phyloP scores from a whole-genome alignment of 2,797 vertebrate genomes.

The Sebastes taczanowskii region DNA sequence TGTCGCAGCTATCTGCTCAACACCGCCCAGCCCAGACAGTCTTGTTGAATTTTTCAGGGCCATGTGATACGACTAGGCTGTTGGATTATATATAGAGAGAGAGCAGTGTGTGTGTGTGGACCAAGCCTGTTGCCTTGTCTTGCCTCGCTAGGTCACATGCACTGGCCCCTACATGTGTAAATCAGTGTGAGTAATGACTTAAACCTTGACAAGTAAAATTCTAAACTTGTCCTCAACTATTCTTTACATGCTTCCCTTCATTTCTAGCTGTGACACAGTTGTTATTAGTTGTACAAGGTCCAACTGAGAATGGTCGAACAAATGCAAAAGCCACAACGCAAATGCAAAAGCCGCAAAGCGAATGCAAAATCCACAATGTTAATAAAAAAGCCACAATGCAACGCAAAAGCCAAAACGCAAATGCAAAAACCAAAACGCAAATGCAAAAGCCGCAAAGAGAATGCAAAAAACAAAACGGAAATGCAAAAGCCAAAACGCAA shows the following conservation, averaged over 20 bases:
- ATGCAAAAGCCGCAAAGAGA: no score
- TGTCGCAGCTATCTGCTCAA: slow-evolving; percentile 26
- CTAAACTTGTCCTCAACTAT: background rate
- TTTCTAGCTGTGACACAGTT: background rate
- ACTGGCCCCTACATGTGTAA: slow-evolving; percentile 6
- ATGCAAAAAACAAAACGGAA: no score
- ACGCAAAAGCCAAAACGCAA: no score
- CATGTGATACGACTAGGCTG: slow-evolving; percentile 71
- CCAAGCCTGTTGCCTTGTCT: background rate
- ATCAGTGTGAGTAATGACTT: slow-evolving; percentile 26
- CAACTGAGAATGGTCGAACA: background rate
- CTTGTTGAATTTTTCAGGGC: slow-evolving; percentile 82
- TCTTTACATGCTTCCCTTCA: background rate
- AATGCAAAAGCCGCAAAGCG: no score
- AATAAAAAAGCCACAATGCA: no score
- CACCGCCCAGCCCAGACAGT: slow-evolving; percentile 43
- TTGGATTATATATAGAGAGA: slow-evolving; percentile 68
- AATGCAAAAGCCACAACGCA: no score
- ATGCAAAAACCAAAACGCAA: no score
- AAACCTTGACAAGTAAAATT: slow-evolving; percentile 18
- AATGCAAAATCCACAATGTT: no score
- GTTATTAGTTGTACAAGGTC: background rate
- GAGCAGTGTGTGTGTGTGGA: background rate
- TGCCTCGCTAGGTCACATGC: slow-evolving; percentile 25
- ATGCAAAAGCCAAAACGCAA: no score